Percentiles rank a stretch among this genome's conserved stretches.
phyloP scores from a whole-genome alignment of 2,888 invertebrate genomes.

The Pterostichus madidus region DNA sequence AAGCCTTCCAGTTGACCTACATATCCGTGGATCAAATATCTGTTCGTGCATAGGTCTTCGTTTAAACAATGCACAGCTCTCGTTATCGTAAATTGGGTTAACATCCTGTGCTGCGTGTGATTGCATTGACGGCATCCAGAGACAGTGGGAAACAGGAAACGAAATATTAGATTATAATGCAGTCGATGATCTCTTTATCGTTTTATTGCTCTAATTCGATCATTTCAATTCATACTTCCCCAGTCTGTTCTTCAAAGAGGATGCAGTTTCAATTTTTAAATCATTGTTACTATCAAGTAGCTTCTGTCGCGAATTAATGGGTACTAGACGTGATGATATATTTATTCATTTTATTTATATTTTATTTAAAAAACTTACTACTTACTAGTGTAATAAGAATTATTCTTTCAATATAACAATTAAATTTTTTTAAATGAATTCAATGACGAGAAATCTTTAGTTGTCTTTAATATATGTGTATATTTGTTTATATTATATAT shows the following conservation, averaged over 20 bases:
- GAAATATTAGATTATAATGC: slow-evolving; percentile 58
- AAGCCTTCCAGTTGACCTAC: neutral
- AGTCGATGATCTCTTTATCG: neutral
- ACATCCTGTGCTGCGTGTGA: slow-evolving; percentile 51
- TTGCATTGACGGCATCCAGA: slow-evolving; percentile 12
- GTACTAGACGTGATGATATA: too few relatives aligned
- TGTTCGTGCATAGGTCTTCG: neutral
- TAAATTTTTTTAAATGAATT: too few relatives aligned
- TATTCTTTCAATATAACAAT: too few relatives aligned
- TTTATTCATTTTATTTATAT: too few relatives aligned
- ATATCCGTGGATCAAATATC: neutral
- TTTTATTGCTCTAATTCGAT: slow-evolving; percentile 10
- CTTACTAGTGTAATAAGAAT: too few relatives aligned
- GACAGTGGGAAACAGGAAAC: slow-evolving; percentile 56
- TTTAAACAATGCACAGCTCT: neutral
- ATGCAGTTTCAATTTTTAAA: neutral
- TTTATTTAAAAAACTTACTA: too few relatives aligned
- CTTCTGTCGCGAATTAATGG: too few relatives aligned
- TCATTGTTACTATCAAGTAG: neutral
- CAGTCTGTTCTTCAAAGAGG: neutral
- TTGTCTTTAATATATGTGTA: too few relatives aligned
- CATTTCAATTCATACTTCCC: neutral
- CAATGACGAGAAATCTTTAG: too few relatives aligned
- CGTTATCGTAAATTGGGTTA: slow-evolving; percentile 49
- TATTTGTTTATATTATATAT: too few relatives aligned